A percentile compares a stretch with the other conserved stretches of the same genome.
These are phyloP conservation scores for Mobula birostris DNA, from an alignment of 2,113 vertebrate genomes.

Conservation along the genomic window DNA sequence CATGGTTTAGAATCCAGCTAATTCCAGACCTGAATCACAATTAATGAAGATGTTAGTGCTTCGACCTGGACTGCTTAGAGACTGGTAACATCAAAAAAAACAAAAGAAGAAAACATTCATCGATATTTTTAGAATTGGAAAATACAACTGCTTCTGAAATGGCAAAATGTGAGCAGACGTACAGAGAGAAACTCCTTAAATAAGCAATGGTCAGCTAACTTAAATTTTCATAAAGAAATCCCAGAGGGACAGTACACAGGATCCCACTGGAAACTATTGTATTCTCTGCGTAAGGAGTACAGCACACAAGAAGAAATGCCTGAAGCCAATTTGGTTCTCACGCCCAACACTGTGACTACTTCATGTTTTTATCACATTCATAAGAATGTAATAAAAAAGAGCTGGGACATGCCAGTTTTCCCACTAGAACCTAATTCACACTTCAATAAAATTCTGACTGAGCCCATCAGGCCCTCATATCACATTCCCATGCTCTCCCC, in stretches of 20 bases:
- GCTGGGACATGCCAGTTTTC: too few relatives aligned
- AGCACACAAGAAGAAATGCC: too few relatives aligned
- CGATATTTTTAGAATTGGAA: neutral
- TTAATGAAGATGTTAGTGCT: neutral
- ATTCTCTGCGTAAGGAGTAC: neutral
- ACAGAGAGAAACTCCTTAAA: neutral
- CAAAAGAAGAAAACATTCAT: neutral
- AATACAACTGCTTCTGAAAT: neutral
- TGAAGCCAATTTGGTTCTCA: neutral
- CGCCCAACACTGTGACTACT: neutral
- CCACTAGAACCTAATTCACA: too few relatives aligned
- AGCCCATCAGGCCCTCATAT: too few relatives aligned
- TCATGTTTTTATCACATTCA: neutral
- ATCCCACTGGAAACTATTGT: neutral
- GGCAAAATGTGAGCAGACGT: neutral
- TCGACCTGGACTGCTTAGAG: neutral
- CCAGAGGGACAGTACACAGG: too few relatives aligned
- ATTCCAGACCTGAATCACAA: neutral
- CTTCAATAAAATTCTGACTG: too few relatives aligned
- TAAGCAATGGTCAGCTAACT: neutral
- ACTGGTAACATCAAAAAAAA: neutral
- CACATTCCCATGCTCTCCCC: too few relatives aligned
- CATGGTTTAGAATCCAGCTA: neutral
- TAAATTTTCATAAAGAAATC: too few relatives aligned
- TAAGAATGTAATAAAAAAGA: neutral